Evolutionary conservation across 35 echinoderm and acorn worm genomes (phyloP).

Genomic region (Ophiothrix spiculata): DNA sequence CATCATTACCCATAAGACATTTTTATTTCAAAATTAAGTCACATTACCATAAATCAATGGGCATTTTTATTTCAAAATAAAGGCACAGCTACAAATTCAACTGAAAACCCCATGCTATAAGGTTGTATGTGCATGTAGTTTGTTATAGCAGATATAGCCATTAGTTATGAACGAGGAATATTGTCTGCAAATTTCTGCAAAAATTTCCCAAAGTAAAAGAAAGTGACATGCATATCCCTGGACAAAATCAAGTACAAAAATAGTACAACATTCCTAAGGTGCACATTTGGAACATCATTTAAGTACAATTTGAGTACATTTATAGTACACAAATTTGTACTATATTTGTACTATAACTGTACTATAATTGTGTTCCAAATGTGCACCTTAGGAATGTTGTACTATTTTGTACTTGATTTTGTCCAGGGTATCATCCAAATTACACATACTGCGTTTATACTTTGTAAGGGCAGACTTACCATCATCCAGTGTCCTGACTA

Average conservation of each 20-base stretch:
- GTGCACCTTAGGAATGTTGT: no score
- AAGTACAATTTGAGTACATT: no score
- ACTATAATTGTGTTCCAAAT: no score
- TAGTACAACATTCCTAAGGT: no score
- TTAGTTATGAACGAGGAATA: neutral
- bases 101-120: neutral
- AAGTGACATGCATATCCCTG: neutral
- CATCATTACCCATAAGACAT: neutral
- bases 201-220: neutral
- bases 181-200: neutral
- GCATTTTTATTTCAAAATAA: neutral
- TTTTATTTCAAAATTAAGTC: neutral
- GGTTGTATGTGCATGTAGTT: neutral
- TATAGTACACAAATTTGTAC: no score
- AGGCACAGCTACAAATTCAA: neutral
- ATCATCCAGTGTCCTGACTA: slow-evolving; percentile 28
- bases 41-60: neutral
- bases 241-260: no score
- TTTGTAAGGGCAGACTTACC: neutral
- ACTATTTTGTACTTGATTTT: no score
- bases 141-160: neutral
- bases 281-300: no score
- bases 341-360: no score
- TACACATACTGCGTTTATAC: neutral
- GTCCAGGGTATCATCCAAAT: neutral